Evolutionary conservation across 2,113 vertebrate genomes (phyloP).

Genomic region (Hydrochoerus hydrochaeris): DNA sequence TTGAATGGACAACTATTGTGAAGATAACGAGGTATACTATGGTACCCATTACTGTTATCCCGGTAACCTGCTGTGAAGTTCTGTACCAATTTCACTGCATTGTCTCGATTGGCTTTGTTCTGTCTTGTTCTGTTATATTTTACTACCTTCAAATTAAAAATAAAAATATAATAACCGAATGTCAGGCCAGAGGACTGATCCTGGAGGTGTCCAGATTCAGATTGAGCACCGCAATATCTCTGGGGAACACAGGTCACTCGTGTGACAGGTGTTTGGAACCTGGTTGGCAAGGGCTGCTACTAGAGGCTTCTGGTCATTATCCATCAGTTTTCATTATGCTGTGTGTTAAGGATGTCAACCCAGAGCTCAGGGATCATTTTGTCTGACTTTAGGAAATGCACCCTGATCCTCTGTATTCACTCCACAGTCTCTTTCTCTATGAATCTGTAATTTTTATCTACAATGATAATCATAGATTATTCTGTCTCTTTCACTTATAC

Average conservation of each 20-base stretch:
- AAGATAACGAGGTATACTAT: too few species aligned
- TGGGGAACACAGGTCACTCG: background rate
- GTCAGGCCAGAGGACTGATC: too few species aligned
- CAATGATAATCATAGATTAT: background rate
- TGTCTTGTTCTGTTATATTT: too few species aligned
- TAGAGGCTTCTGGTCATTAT: background rate
- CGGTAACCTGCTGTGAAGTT: too few species aligned
- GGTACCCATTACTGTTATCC: too few species aligned
- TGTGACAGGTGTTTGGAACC: fast-evolving
- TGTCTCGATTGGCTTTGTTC: too few species aligned
- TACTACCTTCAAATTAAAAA: too few species aligned
- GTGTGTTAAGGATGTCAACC: too few species aligned
- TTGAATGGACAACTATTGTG: too few species aligned
- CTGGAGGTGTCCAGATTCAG: background rate
- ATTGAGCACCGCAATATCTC: background rate
- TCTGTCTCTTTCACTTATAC: background rate
- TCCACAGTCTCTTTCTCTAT: background rate
- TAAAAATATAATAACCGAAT: too few species aligned
- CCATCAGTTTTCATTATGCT: background rate
- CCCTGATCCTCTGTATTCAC: background rate
- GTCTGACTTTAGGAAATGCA: fast-evolving
- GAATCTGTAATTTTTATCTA: background rate
- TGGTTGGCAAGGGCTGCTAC: background rate
- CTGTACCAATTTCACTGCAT: too few species aligned
- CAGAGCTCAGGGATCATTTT: background rate